Evolutionary conservation across 23 tunicate species (phyloP).

Genomic region (Ascidia mentula): DNA sequence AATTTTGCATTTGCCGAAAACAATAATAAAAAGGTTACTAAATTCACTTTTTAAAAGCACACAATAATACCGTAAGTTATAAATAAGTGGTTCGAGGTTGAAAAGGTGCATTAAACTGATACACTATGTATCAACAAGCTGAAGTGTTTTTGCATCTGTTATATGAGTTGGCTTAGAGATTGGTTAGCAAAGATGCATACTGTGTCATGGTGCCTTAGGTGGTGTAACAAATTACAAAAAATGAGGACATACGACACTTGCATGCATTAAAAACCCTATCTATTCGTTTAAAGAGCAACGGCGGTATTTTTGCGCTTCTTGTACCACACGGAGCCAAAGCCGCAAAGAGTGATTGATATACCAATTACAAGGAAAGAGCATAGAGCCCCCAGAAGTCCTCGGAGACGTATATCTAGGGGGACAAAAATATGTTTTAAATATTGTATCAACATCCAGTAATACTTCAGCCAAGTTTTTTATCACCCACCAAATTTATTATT

Average conservation of each 20-base stretch:
- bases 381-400: constrained; percentile 74
- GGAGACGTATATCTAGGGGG: constrained; percentile 54
- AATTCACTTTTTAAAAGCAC: too few relatives aligned
- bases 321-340: constrained; percentile 57
- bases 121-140: too few relatives aligned
- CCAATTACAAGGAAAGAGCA: constrained; percentile 46
- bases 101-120: too few relatives aligned
- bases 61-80: too few relatives aligned
- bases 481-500: not conserved
- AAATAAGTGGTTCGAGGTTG: too few relatives aligned
- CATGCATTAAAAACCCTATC: constrained; percentile 7
- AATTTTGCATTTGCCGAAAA: too few relatives aligned
- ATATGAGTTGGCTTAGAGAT: not conserved
- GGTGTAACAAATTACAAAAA: constrained; percentile 5
- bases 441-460: too few relatives aligned
- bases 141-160: too few relatives aligned
- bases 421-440: too few relatives aligned
- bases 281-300: constrained; percentile 10
- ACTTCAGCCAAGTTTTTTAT: too few relatives aligned
- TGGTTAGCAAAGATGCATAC: not conserved
- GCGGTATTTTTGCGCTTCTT: constrained; percentile 31
- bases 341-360: constrained; percentile 39
- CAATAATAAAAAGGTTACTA: too few relatives aligned
- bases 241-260: constrained; percentile 9
- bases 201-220: not conserved